A percentile compares a stretch with the other conserved stretches of the same genome.
phyloP scores from a whole-genome alignment of 2,113 vertebrate species.

The Clarias macrocephalus region DNA sequence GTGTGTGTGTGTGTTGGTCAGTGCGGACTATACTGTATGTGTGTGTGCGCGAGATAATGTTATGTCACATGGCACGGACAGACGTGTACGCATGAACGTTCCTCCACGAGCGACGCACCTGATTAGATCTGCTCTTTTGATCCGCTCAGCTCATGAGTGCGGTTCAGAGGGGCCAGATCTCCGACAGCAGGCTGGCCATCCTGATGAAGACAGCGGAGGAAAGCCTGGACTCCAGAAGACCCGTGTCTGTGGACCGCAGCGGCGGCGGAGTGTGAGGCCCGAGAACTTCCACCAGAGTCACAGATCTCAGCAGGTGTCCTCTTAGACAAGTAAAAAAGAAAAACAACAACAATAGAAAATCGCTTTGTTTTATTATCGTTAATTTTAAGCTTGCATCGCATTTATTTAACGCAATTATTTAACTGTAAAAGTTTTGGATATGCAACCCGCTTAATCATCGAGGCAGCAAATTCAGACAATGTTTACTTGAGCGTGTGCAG shows the following conservation, averaged over 20 bases:
- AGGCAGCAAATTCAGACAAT: neutral
- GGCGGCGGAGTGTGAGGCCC: slow-evolving; percentile 86
- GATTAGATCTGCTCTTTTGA: slow-evolving; percentile 34
- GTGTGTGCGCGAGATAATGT: neutral
- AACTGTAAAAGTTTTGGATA: neutral
- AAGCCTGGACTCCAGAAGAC: slow-evolving; percentile 77
- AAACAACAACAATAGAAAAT: neutral
- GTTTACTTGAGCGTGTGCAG: neutral
- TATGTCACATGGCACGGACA: slow-evolving; percentile 7
- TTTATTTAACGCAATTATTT: slow-evolving; percentile 36
- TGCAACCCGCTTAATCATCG: neutral
- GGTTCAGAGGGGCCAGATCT: slow-evolving; percentile 91
- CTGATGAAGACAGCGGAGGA: slow-evolving; percentile 93
- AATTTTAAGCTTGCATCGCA: neutral
- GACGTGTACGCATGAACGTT: neutral
- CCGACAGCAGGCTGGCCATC: slow-evolving; percentile 89
- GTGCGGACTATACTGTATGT: neutral
- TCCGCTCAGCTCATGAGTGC: slow-evolving; percentile 90
- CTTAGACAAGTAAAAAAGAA: neutral
- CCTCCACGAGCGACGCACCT: neutral
- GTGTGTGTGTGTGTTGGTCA: neutral
- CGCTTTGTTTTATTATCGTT: neutral
- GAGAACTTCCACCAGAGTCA: neutral
- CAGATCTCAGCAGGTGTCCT: neutral
- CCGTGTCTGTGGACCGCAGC: slow-evolving; percentile 90